Evolutionary conservation across 2,888 invertebrate genomes (phyloP).

Genomic region (Hirudinaria manillensis): DNA sequence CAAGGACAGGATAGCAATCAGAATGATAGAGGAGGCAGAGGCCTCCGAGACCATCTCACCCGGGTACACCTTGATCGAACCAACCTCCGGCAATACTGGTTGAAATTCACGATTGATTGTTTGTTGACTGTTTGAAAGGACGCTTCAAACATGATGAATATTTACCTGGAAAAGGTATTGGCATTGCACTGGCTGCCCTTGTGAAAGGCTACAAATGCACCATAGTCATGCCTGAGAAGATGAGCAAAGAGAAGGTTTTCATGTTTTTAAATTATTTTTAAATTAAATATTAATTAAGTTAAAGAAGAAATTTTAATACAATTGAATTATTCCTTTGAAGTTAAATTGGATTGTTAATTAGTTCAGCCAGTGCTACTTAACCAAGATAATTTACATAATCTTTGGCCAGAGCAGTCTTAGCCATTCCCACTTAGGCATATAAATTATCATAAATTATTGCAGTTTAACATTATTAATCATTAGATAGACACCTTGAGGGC

Average conservation of each 20-base stretch:
- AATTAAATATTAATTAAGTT: too few species aligned
- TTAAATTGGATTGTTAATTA: too few species aligned
- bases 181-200: slow-evolving; percentile 86
- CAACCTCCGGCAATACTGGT: slow-evolving; percentile 78
- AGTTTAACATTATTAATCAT: too few species aligned
- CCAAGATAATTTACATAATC: too few species aligned
- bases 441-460: too few species aligned
- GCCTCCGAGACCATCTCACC: slow-evolving; percentile 74
- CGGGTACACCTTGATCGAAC: slow-evolving; percentile 88
- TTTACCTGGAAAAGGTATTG: slow-evolving; percentile 65
- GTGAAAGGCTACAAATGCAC: slow-evolving; percentile 89
- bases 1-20: slow-evolving; percentile 65
- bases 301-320: too few species aligned
- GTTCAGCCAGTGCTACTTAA: too few species aligned
- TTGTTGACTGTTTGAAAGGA: too few species aligned
- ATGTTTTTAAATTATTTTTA: neutral
- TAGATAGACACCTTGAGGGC: slow-evolving; percentile 72
- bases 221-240: slow-evolving; percentile 97
- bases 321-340: too few species aligned
- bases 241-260: slow-evolving; percentile 88
- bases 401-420: too few species aligned
- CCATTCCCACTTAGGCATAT: too few species aligned
- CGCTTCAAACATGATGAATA: too few species aligned
- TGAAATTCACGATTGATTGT: neutral
- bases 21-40: slow-evolving; percentile 94